phyloP scores from a whole-genome alignment of 2,797 vertebrate species.

The Xiphorhynchus erythropygius region DNA sequence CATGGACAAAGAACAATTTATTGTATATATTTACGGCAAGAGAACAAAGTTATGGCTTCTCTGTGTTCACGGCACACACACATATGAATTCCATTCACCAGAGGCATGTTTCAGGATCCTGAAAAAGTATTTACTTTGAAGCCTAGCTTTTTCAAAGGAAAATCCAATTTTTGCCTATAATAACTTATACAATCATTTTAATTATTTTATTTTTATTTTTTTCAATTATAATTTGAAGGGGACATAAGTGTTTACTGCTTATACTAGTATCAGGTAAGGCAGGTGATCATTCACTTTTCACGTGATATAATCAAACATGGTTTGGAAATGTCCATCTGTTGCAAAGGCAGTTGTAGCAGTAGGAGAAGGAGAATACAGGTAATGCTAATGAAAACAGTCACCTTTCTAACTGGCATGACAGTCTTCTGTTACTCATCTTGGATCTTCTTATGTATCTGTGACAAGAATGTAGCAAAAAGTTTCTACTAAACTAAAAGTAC shows the following conservation, averaged over 20 bases:
- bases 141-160: conserved; percentile 8
- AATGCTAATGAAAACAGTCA: not conserved
- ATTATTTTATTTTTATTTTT: not conserved
- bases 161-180: not conserved
- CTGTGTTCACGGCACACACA: not conserved
- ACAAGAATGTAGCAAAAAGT: not conserved
- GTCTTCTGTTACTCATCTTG: not conserved
- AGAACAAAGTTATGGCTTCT: not conserved
- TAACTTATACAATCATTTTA: not conserved
- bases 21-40: not conserved
- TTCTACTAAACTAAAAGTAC: not conserved
- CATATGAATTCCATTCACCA: not conserved
- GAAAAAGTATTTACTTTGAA: conserved; percentile 11
- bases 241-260: not conserved
- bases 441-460: not conserved
- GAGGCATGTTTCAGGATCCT: not conserved
- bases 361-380: not conserved
- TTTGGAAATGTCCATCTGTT: not conserved
- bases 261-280: not conserved
- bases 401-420: not conserved
- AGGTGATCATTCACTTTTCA: not conserved
- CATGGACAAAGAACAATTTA: not conserved
- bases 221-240: not conserved
- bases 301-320: not conserved
- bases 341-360: not conserved